Evolutionary conservation across 2,888 invertebrate genomes (phyloP).

Genomic region (Aspidiotus rigidus): DNA sequence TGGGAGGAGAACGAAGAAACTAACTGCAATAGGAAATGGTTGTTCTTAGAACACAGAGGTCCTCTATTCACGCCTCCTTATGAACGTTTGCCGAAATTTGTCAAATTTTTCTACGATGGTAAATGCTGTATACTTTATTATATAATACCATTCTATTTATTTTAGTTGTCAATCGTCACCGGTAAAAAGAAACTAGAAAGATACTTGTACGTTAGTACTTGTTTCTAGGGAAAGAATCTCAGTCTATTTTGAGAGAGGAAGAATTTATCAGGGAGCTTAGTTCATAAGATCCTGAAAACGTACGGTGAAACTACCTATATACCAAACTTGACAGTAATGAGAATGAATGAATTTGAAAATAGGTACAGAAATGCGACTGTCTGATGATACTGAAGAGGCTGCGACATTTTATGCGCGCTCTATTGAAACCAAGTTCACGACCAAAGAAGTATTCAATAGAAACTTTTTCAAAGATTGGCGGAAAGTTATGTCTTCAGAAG

Average conservation of each 20-base stretch:
- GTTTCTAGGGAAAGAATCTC: no score
- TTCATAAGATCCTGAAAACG: no score
- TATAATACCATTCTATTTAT: background rate
- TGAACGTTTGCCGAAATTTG: slow-evolving; percentile 73
- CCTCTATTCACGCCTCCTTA: slow-evolving; percentile 94
- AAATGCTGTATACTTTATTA: slow-evolving; percentile 35
- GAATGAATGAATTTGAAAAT: background rate
- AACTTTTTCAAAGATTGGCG: slow-evolving; percentile 98
- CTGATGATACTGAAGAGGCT: slow-evolving; percentile 79
- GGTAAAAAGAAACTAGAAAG: no score
- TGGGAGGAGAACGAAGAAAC: slow-evolving; percentile 96
- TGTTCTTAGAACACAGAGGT: slow-evolving; percentile 88
- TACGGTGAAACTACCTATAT: no score
- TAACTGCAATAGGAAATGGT: slow-evolving; percentile 93
- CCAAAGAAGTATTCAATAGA: slow-evolving; percentile 83
- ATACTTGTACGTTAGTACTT: no score
- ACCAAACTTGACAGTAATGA: no score
- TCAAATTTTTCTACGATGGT: slow-evolving; percentile 89
- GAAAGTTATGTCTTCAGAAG: slow-evolving; percentile 82
- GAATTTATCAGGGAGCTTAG: no score
- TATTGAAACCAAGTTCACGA: slow-evolving; percentile 98
- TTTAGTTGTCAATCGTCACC: background rate
- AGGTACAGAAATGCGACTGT: slow-evolving; percentile 64
- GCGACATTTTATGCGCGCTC: slow-evolving; percentile 96
- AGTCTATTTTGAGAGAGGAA: no score